Percentiles rank a stretch among this genome's conserved stretches.
phyloP scores from a whole-genome alignment of 2,113 vertebrate species.

The Ceyx cyanopectus region DNA sequence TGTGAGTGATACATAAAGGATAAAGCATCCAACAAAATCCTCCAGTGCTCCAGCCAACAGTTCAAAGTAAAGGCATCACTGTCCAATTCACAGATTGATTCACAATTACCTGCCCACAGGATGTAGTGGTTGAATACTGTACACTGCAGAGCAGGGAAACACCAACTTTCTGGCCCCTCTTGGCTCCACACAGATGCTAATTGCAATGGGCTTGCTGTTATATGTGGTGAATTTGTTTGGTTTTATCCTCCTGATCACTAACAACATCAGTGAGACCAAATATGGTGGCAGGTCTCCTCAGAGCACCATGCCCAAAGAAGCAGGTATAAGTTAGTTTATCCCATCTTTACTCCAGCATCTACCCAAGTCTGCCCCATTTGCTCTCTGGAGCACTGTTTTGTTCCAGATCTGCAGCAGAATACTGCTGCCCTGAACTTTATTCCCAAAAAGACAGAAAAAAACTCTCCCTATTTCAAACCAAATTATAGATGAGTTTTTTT shows the following conservation, averaged over 20 bases:
- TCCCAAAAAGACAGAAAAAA: background rate
- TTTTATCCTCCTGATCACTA: background rate
- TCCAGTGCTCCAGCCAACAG: background rate
- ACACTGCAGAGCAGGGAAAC: background rate
- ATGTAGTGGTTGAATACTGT: background rate
- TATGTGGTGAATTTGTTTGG: background rate
- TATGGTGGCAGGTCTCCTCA: background rate
- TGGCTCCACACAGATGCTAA: background rate
- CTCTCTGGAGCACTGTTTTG: background rate
- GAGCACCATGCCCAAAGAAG: background rate
- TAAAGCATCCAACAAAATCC: conserved; percentile 20
- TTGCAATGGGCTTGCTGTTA: fast-evolving
- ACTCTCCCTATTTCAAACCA: background rate
- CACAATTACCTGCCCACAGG: background rate
- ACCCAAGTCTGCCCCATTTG: background rate
- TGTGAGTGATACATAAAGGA: conserved; percentile 25
- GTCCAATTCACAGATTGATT: background rate
- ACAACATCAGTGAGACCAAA: background rate
- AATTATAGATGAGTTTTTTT: background rate
- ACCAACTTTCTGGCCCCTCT: background rate
- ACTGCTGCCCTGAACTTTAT: background rate
- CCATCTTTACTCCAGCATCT: background rate
- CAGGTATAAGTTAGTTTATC: background rate
- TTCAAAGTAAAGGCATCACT: conserved; percentile 4
- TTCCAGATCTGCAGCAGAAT: background rate